Base-by-base conservation (phyloP, 2,113 vertebrate species). In the Columba livia region DNA sequence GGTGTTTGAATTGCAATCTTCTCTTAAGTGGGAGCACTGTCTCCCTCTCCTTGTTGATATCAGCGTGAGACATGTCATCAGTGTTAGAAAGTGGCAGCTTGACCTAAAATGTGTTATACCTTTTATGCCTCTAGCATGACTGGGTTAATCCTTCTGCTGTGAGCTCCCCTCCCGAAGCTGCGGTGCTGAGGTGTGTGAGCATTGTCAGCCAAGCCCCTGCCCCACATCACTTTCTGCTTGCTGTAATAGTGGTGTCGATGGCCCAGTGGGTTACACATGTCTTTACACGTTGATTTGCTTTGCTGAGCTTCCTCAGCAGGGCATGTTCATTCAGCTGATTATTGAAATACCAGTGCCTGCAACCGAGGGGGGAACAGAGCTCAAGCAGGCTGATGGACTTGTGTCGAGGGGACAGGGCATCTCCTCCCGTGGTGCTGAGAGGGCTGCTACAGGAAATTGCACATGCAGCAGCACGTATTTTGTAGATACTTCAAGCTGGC, bases 381-480 rank as follows among this genome's bases (percentile, higher is more conserved):
- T 25, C 8, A 28, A 26, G 51, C n/a, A 65, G 50, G n/a, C 20
- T 54, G n/a, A 26, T 42, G 31, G 38, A 5, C 26, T 42, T 31
- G 26, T 10, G 20, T 65, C 15, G 10, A 20, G 18, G 10, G 34
- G 3, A 48, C 11, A 24, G 18, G 10, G 31, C 3, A 48, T 31
- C 6, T 73, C 48, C 28, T 42, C 4, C 18, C 0, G 0, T 17
- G 28, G 29, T 53, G 31, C 1, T 1, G 38, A 42, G 50, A 21
- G 24, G 60, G 40, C n/a, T 73, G 25, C 25, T 32, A 7, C 12
- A 28, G 18, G 29, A 24, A 60, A n/a, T 13, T 42, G 14, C 32
- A 14, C 6, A 8, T 0, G 2, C 5, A 26, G 31, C 16, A n/a
- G 61, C 11, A 44, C 51, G 3, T 57, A 14, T 20, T 80, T 57